These are phyloP conservation scores for Mus pahari DNA, from an alignment of 2,113 vertebrate genomes.

Conservation along the genomic window DNA sequence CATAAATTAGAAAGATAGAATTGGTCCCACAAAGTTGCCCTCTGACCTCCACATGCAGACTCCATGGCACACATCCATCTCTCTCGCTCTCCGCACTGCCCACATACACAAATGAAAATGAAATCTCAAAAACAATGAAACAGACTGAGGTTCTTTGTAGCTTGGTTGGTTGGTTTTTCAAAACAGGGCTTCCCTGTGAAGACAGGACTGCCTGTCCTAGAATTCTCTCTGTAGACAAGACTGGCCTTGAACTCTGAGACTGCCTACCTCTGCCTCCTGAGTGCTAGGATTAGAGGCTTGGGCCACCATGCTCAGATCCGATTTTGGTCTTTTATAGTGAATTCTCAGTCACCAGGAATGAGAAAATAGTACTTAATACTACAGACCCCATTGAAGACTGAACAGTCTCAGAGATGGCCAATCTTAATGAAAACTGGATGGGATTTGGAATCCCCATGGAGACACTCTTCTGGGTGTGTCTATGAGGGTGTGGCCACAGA, in stretches of 20 bases:
- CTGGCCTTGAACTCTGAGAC: background rate
- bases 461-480: background rate
- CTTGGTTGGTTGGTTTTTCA: background rate
- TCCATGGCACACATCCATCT: no score
- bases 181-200: background rate
- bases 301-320: background rate
- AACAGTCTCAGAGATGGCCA: no score
- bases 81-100: background rate
- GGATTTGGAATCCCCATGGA: background rate
- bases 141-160: background rate
- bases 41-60: background rate
- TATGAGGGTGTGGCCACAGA: background rate
- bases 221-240: background rate
- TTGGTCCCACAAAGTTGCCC: background rate
- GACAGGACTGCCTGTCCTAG: background rate
- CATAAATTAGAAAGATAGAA: no score
- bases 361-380: background rate
- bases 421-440: no score
- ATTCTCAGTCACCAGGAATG: background rate
- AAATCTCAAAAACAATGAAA: background rate
- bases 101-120: background rate
- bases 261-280: background rate
- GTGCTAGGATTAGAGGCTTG: background rate
- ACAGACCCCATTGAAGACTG: background rate
- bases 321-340: background rate